Base-by-base conservation (phyloP, 2,888 invertebrate species). In the Euplexia lucipara region DNA sequence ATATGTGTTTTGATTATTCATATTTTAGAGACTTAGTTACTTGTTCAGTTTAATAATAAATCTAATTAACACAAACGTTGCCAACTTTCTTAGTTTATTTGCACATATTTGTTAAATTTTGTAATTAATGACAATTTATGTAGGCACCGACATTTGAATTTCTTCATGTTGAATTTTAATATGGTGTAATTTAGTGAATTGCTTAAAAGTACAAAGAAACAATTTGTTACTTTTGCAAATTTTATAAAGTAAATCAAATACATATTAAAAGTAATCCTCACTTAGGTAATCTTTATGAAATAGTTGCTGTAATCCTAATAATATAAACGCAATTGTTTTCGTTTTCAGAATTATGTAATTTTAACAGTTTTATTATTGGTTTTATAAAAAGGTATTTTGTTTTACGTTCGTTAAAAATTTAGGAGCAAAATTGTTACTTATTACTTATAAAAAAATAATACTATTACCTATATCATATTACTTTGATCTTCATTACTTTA, bases 171-270 rank as follows among this genome's bases (percentile, higher is more conserved):
- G 89, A 91, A 93, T 93, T 86, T 91, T 88, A 90, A 90, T 92
- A 90, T 90, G 91, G 93, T 93, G 95, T 95, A 93, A 95, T 94
- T 94, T 95, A 95, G 95, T 93, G 96, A 96, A 96, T 96, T 96
- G 96, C 96, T 96, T 96, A 95, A 94, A 96, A 96, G 96, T 96
- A 96, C 96, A 96, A 96, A 95, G 91, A 95, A 94, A 95, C 96
- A 92, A 96, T 96, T 96, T 96, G 96, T 96, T 96, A 96, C 96
- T 96, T 96, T 96, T 96, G 96, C 96, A 96, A 96, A 96, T 96
- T 96, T 96, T 96, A 96, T 96, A 94, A 95, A 95, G 81, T 92
- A 92, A 94, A 91, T 86, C 88, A 89, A 92, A 92, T 94, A 93
- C 93, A 94, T 93, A 93, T 92, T 87, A 90, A 92, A 90, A 86